Conservation (phyloP, 92 coral and sea anemone genomes). For the Heteractis magnifica region DNA sequence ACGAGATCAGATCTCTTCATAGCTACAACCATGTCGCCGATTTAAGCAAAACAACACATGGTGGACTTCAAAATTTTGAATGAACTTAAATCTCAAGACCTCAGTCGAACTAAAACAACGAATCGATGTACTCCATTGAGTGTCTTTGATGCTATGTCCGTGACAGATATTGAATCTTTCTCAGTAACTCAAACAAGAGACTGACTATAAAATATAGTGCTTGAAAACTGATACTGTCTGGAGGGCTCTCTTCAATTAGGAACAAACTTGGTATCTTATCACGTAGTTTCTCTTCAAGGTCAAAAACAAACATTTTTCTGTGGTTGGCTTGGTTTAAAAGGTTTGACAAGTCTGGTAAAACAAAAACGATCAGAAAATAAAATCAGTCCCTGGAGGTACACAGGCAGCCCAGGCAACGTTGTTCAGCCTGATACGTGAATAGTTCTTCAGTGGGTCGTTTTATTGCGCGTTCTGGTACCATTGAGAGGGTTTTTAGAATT, state of each 20-base stretch:
- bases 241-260: not conserved
- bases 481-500: too few relatives aligned
- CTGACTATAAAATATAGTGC: not conserved
- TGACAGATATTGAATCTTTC: not conserved
- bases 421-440: too few relatives aligned
- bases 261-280: constrained; percentile 7
- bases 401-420: too few relatives aligned
- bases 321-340: not conserved
- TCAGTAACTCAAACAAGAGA: not conserved
- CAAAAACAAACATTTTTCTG: constrained; percentile 4
- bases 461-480: too few relatives aligned
- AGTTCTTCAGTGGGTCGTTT: too few relatives aligned
- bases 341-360: constrained; percentile 13
- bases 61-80: not conserved
- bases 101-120: not conserved
- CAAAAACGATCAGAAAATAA: not conserved
- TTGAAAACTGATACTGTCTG: constrained; percentile 2
- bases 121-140: not conserved
- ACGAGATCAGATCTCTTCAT: constrained; percentile 11
- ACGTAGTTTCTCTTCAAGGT: constrained; percentile 18
- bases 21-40: constrained; percentile 13
- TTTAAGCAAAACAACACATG: not conserved
- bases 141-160: not conserved
- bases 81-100: not conserved
- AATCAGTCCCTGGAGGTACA: not conserved